Conservation (phyloP, 1,140 invertebrate species). For the Drosophila tsacasi region DNA sequence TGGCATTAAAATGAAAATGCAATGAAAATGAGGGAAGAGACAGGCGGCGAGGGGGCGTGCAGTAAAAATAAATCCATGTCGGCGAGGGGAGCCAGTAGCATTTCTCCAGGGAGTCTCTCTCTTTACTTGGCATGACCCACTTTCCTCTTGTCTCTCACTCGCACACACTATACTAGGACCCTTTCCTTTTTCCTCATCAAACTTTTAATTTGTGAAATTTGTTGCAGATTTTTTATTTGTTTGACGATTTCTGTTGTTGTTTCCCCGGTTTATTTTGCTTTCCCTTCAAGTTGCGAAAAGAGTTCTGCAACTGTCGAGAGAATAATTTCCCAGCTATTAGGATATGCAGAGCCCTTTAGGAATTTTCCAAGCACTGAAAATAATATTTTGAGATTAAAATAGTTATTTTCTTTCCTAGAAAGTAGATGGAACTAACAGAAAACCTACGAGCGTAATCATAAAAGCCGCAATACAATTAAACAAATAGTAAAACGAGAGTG, state of each 20-base stretch:
- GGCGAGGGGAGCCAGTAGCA: slow-evolving; percentile 1
- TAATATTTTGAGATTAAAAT: not conserved
- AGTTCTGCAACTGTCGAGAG: slow-evolving; percentile 29
- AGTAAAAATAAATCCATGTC: slow-evolving; percentile 38
- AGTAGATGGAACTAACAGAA: no score
- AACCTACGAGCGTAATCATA: no score
- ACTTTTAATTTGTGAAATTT: slow-evolving; percentile 78
- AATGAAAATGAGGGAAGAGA: slow-evolving; percentile 13
- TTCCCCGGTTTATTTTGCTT: not conserved
- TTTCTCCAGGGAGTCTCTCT: slow-evolving; percentile 16
- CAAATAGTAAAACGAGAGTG: no score
- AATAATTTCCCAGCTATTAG: slow-evolving; percentile 43
- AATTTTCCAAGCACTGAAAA: slow-evolving; percentile 1
- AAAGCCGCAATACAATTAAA: no score
- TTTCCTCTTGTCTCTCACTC: not conserved
- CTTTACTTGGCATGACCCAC: slow-evolving; percentile 34
- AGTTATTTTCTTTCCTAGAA: no score
- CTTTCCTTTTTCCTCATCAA: slow-evolving; percentile 12
- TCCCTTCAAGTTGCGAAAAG: slow-evolving; percentile 4
- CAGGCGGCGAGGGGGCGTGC: not conserved
- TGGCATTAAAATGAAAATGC: slow-evolving; percentile 53
- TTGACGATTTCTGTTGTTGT: slow-evolving; percentile 41
- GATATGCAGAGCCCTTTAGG: slow-evolving; percentile 14
- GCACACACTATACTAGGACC: slow-evolving; percentile 8
- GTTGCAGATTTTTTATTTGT: slow-evolving; percentile 58